Evolutionary conservation across 2,888 invertebrate genomes (phyloP).

Genomic region (Nephrotoma appendiculata): DNA sequence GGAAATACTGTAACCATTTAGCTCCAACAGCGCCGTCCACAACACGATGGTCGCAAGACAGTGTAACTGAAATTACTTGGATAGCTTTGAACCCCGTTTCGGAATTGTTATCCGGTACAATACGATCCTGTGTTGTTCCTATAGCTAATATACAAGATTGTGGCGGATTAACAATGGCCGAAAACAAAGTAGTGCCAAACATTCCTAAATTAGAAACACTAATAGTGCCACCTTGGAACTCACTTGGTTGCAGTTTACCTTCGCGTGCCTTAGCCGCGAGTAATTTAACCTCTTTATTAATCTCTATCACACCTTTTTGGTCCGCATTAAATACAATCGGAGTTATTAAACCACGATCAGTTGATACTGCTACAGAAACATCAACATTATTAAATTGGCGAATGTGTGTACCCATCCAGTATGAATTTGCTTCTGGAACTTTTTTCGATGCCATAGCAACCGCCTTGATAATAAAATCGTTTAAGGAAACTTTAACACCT

Average conservation of each 20-base stretch:
- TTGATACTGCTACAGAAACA: conserved; percentile 93
- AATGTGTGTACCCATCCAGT: conserved; percentile 88
- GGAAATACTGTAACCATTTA: conserved; percentile 84
- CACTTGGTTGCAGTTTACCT: conserved; percentile 79
- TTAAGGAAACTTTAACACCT: conserved; percentile 77
- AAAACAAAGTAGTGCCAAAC: conserved; percentile 79
- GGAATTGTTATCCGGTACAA: conserved; percentile 55
- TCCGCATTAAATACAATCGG: conserved; percentile 91
- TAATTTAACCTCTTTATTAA: conserved; percentile 62
- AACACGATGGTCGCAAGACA: conserved; percentile 94
- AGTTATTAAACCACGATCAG: conserved; percentile 87
- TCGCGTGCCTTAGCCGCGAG: conserved; percentile 78
- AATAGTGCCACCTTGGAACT: conserved; percentile 94
- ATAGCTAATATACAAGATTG: conserved; percentile 89
- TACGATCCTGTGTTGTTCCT: conserved; percentile 60
- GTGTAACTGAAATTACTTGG: conserved; percentile 73
- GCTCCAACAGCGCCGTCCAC: conserved; percentile 98
- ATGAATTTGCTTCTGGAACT: conserved; percentile 87
- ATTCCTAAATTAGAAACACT: conserved; percentile 92
- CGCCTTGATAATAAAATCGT: conserved; percentile 93
- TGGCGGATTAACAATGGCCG: conserved; percentile 92
- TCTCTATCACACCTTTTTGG: conserved; percentile 72
- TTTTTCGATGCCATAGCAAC: conserved; percentile 75
- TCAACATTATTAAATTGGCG: conserved; percentile 86
- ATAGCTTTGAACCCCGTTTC: conserved; percentile 64